These are phyloP conservation scores for Drosophila greeni DNA, from an alignment of 2,888 invertebrate genomes.

Conservation along the genomic window DNA sequence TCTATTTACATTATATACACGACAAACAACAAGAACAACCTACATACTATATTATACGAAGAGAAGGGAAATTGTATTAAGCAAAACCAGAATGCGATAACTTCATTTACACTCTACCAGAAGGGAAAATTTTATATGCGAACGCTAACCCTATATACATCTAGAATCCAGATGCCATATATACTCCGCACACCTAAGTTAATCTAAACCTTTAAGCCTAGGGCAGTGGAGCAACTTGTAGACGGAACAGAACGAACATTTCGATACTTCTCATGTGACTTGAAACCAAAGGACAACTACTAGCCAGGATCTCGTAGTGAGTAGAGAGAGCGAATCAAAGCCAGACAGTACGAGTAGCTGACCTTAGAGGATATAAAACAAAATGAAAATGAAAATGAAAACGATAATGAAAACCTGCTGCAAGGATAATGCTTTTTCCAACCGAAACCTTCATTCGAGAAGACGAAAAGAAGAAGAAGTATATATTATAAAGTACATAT, in stretches of 20 bases:
- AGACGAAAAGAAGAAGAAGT: conserved; percentile 45
- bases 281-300: conserved; percentile 39
- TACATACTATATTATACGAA: conserved; percentile 48
- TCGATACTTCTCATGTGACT: conserved; percentile 70
- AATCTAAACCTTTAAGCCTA: conserved; percentile 42
- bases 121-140: conserved; percentile 59
- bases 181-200: conserved; percentile 51
- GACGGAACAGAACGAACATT: conserved; percentile 16
- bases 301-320: conserved; percentile 58
- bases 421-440: conserved; percentile 58
- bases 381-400: conserved; percentile 17
- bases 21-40: conserved; percentile 18
- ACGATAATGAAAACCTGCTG: neutral
- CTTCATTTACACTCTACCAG: conserved; percentile 66
- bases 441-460: conserved; percentile 36
- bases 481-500: conserved; percentile 59
- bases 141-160: conserved; percentile 49
- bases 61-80: conserved; percentile 48
- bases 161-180: conserved; percentile 44
- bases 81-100: conserved; percentile 51
- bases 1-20: conserved; percentile 60
- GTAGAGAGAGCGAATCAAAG: conserved; percentile 52
- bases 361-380: conserved; percentile 26
- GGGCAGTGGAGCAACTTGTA: conserved; percentile 19
- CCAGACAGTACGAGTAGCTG: conserved; percentile 53